Conservation (phyloP, 2,888 invertebrate genomes). For the Brenthis daphne region DNA sequence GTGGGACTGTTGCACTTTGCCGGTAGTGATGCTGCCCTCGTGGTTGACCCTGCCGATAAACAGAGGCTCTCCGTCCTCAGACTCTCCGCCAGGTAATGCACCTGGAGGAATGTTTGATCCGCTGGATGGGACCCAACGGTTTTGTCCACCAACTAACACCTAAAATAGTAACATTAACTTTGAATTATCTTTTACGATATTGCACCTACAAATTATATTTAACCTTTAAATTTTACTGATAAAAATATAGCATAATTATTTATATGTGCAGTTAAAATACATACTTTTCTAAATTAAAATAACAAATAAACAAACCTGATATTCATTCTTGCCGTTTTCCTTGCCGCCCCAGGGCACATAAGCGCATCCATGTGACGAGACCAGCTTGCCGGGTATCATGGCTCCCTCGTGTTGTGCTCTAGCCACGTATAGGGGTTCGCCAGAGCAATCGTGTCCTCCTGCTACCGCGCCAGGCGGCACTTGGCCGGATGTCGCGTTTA, state of each 20-base stretch:
- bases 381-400: slow-evolving; percentile 90
- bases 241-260: too few relatives aligned
- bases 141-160: slow-evolving; percentile 83
- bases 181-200: too few relatives aligned
- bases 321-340: slow-evolving; percentile 88
- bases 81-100: slow-evolving; percentile 87
- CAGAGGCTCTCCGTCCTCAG: slow-evolving; percentile 90
- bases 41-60: slow-evolving; percentile 90
- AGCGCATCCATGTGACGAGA: slow-evolving; percentile 88
- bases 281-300: not conserved
- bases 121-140: slow-evolving; percentile 87
- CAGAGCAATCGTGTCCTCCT: slow-evolving; percentile 82
- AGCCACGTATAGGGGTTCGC: slow-evolving; percentile 85
- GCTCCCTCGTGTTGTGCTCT: slow-evolving; percentile 90
- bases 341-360: slow-evolving; percentile 92
- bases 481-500: slow-evolving; percentile 82
- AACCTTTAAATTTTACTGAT: too few relatives aligned
- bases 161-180: slow-evolving; percentile 40
- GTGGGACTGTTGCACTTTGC: slow-evolving; percentile 93
- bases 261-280: too few relatives aligned
- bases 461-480: slow-evolving; percentile 88
- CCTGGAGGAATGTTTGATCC: slow-evolving; percentile 88
- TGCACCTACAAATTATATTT: too few relatives aligned
- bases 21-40: slow-evolving; percentile 88
- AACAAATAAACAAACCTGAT: slow-evolving; percentile 81